Conservation (phyloP, 2,113 vertebrate species). For the Athene cunicularia region DNA sequence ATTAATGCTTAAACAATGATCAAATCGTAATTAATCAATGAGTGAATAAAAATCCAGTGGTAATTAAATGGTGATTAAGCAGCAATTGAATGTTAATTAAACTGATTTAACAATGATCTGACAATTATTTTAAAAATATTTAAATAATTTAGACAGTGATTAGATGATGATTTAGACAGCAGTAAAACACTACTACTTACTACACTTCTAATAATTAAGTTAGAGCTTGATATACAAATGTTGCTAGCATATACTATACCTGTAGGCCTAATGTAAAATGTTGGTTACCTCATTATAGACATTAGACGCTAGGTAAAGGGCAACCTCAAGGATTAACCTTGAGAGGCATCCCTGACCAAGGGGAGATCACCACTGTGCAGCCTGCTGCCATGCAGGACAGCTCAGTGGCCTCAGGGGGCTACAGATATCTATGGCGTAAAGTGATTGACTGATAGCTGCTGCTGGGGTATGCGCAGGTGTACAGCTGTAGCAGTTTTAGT, state of each 20-base stretch:
- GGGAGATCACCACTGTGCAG: neutral
- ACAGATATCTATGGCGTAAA: accelerated
- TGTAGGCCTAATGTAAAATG: neutral
- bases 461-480: neutral
- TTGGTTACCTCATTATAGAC: neutral
- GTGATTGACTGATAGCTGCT: too few relatives aligned
- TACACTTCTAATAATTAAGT: neutral
- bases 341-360: neutral
- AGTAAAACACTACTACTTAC: neutral
- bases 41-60: neutral
- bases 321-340: neutral
- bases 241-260: neutral
- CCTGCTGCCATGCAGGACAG: neutral
- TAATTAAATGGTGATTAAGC: neutral
- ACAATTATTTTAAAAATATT: neutral
- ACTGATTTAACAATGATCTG: neutral
- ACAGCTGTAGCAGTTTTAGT: neutral
- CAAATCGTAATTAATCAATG: neutral
- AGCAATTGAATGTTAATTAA: neutral
- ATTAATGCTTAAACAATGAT: neutral
- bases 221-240: neutral
- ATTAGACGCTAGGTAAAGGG: neutral
- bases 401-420: neutral
- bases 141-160: neutral
- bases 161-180: neutral